These are phyloP conservation scores for Nasonovia ribisnigri DNA, from an alignment of 2,888 invertebrate genomes.

Conservation along the genomic window DNA sequence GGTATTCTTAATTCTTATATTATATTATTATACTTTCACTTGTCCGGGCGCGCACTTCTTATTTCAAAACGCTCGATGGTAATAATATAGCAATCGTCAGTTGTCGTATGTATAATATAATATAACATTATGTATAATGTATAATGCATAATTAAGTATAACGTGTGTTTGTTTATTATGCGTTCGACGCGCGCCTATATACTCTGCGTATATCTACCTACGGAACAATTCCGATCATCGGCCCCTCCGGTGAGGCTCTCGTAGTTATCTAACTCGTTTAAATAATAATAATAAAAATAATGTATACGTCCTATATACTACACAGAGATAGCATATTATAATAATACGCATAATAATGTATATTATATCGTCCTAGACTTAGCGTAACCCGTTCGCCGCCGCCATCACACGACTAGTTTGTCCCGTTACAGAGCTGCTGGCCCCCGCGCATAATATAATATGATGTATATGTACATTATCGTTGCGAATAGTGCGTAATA, in stretches of 20 bases:
- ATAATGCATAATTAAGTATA: not conserved
- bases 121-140: not conserved
- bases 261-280: constrained; percentile 5
- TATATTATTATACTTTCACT: constrained; percentile 22
- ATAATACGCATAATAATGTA: not conserved
- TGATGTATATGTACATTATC: not conserved
- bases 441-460: not conserved
- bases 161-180: not conserved
- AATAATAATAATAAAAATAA: constrained; percentile 39
- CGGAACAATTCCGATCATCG: not conserved
- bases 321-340: not conserved
- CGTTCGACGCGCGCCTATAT: not conserved
- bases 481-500: not conserved
- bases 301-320: not conserved
- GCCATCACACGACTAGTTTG: constrained; percentile 38
- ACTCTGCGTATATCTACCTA: not conserved
- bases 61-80: not conserved
- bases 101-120: not conserved
- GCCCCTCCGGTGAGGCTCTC: not conserved
- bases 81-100: not conserved
- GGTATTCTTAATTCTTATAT: not conserved
- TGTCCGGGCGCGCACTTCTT: not conserved
- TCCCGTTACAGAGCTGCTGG: constrained; percentile 45
- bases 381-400: constrained; percentile 35
- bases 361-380: not conserved